phyloP scores from a whole-genome alignment of 2,113 vertebrate species.

The Tinamus guttatus region DNA sequence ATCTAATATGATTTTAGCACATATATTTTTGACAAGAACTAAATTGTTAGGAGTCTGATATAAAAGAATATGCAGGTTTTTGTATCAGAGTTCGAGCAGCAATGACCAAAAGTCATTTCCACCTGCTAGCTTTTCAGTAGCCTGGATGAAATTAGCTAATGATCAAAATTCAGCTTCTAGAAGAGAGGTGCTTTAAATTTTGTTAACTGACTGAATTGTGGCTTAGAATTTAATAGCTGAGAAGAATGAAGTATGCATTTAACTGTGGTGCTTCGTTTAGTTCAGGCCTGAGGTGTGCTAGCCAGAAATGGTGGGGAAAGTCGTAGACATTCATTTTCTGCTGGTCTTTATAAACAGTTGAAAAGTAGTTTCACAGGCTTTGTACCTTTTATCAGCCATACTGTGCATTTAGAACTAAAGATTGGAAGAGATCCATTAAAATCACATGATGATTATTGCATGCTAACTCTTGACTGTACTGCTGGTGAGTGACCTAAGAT shows the following conservation, averaged over 20 bases:
- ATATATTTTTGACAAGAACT: neutral
- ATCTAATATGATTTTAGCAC: neutral
- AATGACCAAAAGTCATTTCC: neutral
- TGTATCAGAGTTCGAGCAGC: neutral
- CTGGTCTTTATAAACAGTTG: neutral
- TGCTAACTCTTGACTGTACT: neutral
- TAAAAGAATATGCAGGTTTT: neutral
- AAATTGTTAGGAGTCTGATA: neutral
- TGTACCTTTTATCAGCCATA: neutral
- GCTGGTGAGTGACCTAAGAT: neutral
- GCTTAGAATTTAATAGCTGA: neutral
- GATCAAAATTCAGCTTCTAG: neutral
- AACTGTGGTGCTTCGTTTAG: neutral
- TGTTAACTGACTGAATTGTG: neutral
- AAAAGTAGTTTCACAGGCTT: neutral
- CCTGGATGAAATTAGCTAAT: neutral
- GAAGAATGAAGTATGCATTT: neutral
- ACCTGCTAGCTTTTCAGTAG: neutral
- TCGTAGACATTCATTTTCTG: accelerated
- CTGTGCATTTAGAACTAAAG: neutral
- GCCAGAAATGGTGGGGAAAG: neutral
- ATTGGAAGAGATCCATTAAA: neutral
- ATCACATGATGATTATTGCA: neutral
- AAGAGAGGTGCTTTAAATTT: neutral
- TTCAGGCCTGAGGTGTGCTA: neutral